Evolutionary conservation across 2,113 vertebrate genomes (phyloP).

Genomic region (Nothocercus nigrocapillus): DNA sequence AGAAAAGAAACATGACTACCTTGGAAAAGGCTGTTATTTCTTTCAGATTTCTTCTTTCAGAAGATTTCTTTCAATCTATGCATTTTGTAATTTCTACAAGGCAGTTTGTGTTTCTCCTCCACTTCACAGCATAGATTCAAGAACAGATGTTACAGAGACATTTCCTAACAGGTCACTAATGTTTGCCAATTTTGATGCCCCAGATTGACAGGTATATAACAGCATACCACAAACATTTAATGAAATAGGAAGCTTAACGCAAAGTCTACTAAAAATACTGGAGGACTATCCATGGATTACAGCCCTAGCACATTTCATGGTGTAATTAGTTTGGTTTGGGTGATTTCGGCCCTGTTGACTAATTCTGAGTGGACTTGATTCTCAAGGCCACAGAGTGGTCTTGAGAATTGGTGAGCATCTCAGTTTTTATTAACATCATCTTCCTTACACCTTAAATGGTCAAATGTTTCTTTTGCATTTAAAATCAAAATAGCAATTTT

Average conservation of each 20-base stretch:
- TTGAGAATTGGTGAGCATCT: not conserved
- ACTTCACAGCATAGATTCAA: not conserved
- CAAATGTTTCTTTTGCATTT: not conserved
- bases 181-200: not conserved
- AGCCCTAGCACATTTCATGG: not conserved
- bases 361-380: not conserved
- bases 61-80: not conserved
- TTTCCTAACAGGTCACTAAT: slow-evolving; percentile 10
- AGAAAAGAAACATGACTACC: not conserved
- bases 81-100: not conserved
- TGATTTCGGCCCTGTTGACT: not conserved
- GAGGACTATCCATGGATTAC: not conserved
- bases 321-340: not conserved
- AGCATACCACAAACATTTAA: not conserved
- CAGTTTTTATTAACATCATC: not conserved
- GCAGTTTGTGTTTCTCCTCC: not conserved
- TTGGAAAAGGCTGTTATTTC: not conserved
- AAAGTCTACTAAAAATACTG: not conserved
- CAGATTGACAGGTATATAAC: slow-evolving; percentile 38
- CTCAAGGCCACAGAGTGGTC: not conserved
- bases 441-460: not conserved
- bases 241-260: not conserved
- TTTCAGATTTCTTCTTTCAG: not conserved
- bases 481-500: not conserved
- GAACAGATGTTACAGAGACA: not conserved